Evolutionary conservation across 2,113 vertebrate genomes (phyloP), one percentile per base, ranked within the genome.

Genomic region (Gracilinanus agilis): DNA sequence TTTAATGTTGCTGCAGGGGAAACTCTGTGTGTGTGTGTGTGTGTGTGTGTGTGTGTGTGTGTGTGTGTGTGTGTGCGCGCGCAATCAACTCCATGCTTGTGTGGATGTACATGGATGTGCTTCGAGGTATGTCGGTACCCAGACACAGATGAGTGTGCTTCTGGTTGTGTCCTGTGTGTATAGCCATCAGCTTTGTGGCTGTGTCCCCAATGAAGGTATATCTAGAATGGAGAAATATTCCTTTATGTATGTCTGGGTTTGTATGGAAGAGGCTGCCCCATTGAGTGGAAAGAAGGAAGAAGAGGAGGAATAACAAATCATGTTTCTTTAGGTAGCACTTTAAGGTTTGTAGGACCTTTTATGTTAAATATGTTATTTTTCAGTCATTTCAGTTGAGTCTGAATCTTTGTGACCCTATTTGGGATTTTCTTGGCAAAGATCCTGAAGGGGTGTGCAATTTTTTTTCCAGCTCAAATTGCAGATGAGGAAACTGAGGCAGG

Each of bases 291-390:
- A 40, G 67, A 83, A 49, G 67, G 67, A 83, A 23, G 67, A 83
- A n/a, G 67, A 83, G 6, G 27, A 34, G 9, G 56, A 58, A 24
- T 83, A 83, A 83, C 67, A 83, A 83, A 83, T 83, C 40, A 83
- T 19, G 40, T 40, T 49, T 49, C 49, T 49, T 83, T 83, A 83
- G n/a, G 23, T 83, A 83, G 16, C 13, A 83, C n/a, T 75, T n/a
- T 83, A 83, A 83, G 67, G 67, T 83, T 83, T 83, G 67, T 83
- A 83, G 40, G 67, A 83, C n/a, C n/a, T 40, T 83, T 83, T 83
- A 40, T 19, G 40, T 23, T 40, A 83, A 83, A 83, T 83, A 75
- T 75, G 61, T 21, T 75, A 34, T n/a, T n/a, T 75, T 75, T 40
- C 67, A 75, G 61, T 75, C 61, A 75, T 75, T 75, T 75, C 61